These are phyloP conservation scores for Tragulus kanchil DNA, from an alignment of 2,113 vertebrate species.

Conservation along the genomic window DNA sequence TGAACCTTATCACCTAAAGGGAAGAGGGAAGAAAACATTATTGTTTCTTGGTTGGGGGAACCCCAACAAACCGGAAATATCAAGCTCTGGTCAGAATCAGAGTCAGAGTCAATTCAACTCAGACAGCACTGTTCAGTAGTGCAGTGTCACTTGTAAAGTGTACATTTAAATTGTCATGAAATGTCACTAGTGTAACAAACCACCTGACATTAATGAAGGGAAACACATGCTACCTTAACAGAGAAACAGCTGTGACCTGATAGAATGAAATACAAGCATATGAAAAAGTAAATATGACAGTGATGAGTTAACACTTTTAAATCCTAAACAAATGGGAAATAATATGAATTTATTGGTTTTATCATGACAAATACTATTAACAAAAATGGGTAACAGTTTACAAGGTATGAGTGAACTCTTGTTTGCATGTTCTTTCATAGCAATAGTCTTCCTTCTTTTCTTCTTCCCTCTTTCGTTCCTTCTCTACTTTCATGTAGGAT, in stretches of 20 bases:
- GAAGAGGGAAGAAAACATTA: not conserved
- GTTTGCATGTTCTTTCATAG: not conserved
- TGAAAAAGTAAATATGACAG: not conserved
- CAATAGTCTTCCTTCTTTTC: not conserved
- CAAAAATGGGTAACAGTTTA: not conserved
- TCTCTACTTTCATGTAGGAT: not conserved
- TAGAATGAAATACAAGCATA: not conserved
- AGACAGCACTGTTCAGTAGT: not conserved
- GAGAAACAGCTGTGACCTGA: not conserved
- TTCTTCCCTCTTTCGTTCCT: not conserved
- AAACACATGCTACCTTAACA: not conserved
- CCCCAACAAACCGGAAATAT: not conserved
- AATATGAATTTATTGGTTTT: not conserved
- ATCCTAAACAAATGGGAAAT: not conserved
- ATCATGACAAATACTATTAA: not conserved
- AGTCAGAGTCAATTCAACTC: not conserved
- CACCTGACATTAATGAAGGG: not conserved
- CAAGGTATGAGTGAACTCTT: not conserved
- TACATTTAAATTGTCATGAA: constrained; percentile 16
- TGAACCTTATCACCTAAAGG: not conserved
- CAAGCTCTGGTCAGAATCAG: not conserved
- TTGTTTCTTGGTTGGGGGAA: not conserved
- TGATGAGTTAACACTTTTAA: not conserved
- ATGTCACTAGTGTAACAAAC: not conserved
- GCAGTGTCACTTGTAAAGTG: not conserved